These are phyloP conservation scores for Mobula birostris DNA, from an alignment of 2,113 vertebrate species.

Conservation along the genomic window DNA sequence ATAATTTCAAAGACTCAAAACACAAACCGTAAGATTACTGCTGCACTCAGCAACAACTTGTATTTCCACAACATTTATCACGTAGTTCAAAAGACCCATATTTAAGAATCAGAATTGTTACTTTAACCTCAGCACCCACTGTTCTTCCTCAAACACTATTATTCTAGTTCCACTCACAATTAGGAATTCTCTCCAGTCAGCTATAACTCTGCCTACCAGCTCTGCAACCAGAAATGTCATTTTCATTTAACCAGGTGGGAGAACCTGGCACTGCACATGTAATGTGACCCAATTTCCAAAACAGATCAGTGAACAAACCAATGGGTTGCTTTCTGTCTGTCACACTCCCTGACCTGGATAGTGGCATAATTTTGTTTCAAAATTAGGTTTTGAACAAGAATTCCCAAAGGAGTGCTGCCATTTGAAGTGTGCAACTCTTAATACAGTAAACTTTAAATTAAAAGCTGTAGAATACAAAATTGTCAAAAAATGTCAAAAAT, in stretches of 20 bases:
- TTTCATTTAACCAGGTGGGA: not conserved
- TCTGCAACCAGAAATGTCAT: not conserved
- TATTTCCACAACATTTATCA: not conserved
- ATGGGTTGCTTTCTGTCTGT: not conserved
- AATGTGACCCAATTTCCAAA: slow-evolving; percentile 17
- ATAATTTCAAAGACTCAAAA: not conserved
- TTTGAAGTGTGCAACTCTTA: not conserved
- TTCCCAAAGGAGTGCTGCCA: not conserved
- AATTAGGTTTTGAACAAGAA: slow-evolving; percentile 6
- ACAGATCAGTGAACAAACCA: not conserved
- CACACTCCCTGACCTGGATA: slow-evolving; percentile 9
- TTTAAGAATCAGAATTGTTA: not conserved
- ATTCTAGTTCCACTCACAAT: not conserved
- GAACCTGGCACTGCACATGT: not conserved
- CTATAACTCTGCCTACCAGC: not conserved
- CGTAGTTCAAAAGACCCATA: not conserved
- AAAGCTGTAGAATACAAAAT: not conserved
- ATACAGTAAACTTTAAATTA: not conserved
- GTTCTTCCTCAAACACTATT: not conserved
- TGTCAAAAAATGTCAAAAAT: not conserved
- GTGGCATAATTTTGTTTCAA: not conserved
- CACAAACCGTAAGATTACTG: not conserved
- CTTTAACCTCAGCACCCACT: not conserved
- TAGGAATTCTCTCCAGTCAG: not conserved
- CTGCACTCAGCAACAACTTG: not conserved